These are phyloP conservation scores for Eulemur albifrons DNA, from an alignment of 2,797 vertebrate genomes.

Conservation along the genomic window DNA sequence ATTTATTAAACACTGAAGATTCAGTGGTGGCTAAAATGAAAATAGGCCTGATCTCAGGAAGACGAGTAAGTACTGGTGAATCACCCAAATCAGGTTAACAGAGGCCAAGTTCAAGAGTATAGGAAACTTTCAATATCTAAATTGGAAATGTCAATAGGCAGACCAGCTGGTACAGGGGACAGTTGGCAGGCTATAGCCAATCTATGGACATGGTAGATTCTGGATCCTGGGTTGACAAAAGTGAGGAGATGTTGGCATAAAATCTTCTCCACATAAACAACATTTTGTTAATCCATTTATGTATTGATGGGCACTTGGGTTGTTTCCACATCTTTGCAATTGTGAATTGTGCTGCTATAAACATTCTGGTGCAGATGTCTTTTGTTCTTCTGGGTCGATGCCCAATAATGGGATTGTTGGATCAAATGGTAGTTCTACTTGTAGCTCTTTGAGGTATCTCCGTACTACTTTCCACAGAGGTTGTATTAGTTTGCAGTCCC, in stretches of 20 bases:
- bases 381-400: no score
- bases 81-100: not conserved
- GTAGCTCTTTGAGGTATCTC: no score
- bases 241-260: constrained; percentile 17
- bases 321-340: no score
- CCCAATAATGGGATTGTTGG: no score
- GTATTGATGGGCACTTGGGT: no score
- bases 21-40: not conserved
- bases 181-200: not conserved
- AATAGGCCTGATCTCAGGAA: not conserved
- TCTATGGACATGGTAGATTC: not conserved
- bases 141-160: not conserved
- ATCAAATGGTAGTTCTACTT: no score
- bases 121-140: not conserved
- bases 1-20: not conserved
- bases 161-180: constrained; percentile 10
- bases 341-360: no score
- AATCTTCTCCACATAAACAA: constrained; percentile 34
- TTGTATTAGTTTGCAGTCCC: no score
- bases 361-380: no score
- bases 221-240: not conserved
- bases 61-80: not conserved
- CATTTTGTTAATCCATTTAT: no score
- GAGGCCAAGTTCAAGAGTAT: not conserved
- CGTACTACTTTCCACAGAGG: no score